Evolutionary conservation across 2,113 vertebrate genomes (phyloP), one percentile per base, ranked within the genome.

Genomic region (Ictalurus furcatus): DNA sequence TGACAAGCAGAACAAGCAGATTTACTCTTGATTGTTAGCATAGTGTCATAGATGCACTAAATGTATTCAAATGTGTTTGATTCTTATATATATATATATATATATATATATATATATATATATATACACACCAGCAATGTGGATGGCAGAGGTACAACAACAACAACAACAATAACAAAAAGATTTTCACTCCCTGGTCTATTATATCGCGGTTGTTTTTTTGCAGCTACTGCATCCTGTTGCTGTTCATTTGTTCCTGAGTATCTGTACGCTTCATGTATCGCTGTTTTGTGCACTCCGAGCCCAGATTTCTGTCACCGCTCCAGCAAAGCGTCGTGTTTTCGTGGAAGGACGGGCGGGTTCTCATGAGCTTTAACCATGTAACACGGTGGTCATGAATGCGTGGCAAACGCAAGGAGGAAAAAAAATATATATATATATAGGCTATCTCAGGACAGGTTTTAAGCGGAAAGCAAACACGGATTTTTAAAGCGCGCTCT

Each of bases 361-460:
- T 92, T 91, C 90, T 89, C 92, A 91, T 69, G 59, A 69, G 87
- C 67, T 89, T 84, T 89, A 82, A 89, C 86, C 54, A 28, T 88
- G 82, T 91, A 88, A 91, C 87, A 92, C 87, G 58, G 30, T 63
- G 85, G 85, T 48, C 52, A 71, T 19, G 91, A 88, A 71, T 37
- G 86, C 25, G 85, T 25, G 79, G 85, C 78, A 81, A 71, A 79
- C 14, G 48, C n/a, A 76, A 56, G 54, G 13, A 37, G 12, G 0
- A 25, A 63, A 11, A 28, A n/a, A 44, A 6, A 44, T 44, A 44
- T 44, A 44, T 44, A 44, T 44, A 44, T 44, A 44, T 44, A 44
- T 44, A 28, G 0, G n/a, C 34, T 1, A 28, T 12, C n/a, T 21
- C 79, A 21, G 79, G 79, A 59, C 8, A 37, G 30, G n/a, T 16